Conservation (phyloP, 2,888 invertebrate species). For the Ochlodes sylvanus region DNA sequence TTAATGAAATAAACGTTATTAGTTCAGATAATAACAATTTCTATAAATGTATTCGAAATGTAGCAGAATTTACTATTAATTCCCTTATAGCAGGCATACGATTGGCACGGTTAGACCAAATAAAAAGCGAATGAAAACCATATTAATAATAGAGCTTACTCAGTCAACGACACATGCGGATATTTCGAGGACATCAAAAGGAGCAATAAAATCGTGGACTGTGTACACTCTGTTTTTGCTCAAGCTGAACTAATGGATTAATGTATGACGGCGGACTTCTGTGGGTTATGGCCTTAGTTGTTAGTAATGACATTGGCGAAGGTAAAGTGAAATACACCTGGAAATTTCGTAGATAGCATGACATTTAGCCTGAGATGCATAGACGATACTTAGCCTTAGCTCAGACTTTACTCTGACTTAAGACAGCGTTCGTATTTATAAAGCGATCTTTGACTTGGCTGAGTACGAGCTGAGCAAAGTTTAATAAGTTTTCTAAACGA, state of each 20-base stretch:
- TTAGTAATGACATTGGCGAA: constrained; percentile 25
- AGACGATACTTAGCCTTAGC: too few species aligned
- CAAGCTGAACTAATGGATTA: constrained; percentile 41
- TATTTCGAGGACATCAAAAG: constrained; percentile 46
- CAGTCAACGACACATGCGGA: constrained; percentile 16
- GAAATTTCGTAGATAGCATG: background rate
- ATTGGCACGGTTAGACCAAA: background rate
- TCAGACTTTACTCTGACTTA: too few species aligned
- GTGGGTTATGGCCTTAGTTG: constrained; percentile 10
- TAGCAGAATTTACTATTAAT: background rate
- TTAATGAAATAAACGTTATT: background rate
- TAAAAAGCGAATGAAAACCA: background rate
- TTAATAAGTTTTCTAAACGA: too few species aligned
- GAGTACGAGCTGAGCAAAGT: too few species aligned
- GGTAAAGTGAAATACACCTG: constrained; percentile 4
- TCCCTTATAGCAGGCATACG: too few species aligned
- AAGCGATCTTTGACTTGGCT: too few species aligned
- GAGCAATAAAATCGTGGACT: constrained; percentile 41
- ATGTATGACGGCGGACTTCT: constrained; percentile 18
- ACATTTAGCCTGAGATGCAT: too few species aligned
- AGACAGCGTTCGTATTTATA: too few species aligned
- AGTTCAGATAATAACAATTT: background rate
- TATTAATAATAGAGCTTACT: background rate
- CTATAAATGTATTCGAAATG: background rate
- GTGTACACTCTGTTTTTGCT: constrained; percentile 43